Conservation (phyloP, 2,113 vertebrate genomes). For the Hystrix brachyura region DNA sequence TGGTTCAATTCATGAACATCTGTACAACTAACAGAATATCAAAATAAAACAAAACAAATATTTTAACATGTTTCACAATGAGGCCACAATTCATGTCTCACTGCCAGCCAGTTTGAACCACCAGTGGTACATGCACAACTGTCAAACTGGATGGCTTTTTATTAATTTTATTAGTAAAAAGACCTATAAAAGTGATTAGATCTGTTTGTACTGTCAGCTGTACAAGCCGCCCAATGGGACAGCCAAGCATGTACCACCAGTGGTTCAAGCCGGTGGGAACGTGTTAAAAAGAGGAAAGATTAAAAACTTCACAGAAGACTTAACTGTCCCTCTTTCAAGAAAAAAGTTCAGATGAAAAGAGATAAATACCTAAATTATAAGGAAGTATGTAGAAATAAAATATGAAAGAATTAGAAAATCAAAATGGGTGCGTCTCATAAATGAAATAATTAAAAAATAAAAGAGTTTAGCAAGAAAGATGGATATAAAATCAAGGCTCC, state of each 20-base stretch:
- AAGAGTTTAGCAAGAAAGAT: slow-evolving; percentile 31
- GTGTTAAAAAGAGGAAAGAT: background rate
- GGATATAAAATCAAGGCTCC: background rate
- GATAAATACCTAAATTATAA: background rate
- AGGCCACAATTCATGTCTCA: too few relatives aligned
- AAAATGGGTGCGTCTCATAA: background rate
- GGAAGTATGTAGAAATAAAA: background rate
- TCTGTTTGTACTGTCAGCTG: too few relatives aligned
- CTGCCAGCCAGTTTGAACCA: too few relatives aligned
- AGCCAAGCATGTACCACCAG: too few relatives aligned
- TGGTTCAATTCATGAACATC: background rate
- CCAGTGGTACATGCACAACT: too few relatives aligned
- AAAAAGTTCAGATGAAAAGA: background rate
- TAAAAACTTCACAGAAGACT: background rate
- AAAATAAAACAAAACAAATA: slow-evolving; percentile 30
- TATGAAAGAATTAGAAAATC: background rate
- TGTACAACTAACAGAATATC: background rate
- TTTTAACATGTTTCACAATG: background rate
- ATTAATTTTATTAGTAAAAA: too few relatives aligned
- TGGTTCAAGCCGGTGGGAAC: too few relatives aligned
- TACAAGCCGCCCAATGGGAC: too few relatives aligned
- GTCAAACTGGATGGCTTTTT: too few relatives aligned
- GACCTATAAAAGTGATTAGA: too few relatives aligned
- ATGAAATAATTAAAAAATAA: background rate
- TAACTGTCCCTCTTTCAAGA: background rate